Evolutionary conservation across 2,113 vertebrate genomes (phyloP), one percentile per base, ranked within the genome.

Genomic region (Circaetus cinerascens): DNA sequence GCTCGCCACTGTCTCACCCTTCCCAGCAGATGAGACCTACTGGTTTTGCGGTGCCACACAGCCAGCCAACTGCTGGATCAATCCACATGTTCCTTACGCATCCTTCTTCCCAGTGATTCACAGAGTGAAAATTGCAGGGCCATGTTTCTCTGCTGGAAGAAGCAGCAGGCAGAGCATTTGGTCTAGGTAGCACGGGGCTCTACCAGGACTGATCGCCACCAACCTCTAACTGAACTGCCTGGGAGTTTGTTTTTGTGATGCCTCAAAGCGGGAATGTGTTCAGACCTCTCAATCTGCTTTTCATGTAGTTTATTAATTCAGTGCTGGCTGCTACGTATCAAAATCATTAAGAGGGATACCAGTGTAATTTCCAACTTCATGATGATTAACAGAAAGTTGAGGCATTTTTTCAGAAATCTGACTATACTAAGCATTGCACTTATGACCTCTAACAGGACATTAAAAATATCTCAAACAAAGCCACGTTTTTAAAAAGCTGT

Each of bases 131-230:
- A 79, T 2, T 18, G 32, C 7, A 1, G 32, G 53, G 74, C 51
- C 1, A 0, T 13, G 36, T 34, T 71, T 40, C 72, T n/a, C 41
- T 30, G 45, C 19, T n/a, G 41, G 53, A 74, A 62, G 36, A 38
- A 74, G 67, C 29, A 36, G 34, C 5, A 46, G 25, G 72, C n/a
- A 72, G 29, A 72, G 62, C 6, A 0, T 45, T 50, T 57, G 55
- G 45, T 25, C 40, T 14, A 30, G 30, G 62, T 3, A 74, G 41
- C 48, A 22, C n/a, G 0, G 1, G 57, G 40, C 13, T 92, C 55
- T 56, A 7, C 34, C 2, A 2, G 45, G 30, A 66, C 50, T 0
- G 0, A 41, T 59, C 0, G 1, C 51, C 57, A 75, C 17, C n/a
- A 22, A 2, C n/a, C 48, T 84, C 30, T 57, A 46, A 56, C 17